phyloP scores from a whole-genome alignment of 2,888 invertebrate species.

The Ferrisia virgata region DNA sequence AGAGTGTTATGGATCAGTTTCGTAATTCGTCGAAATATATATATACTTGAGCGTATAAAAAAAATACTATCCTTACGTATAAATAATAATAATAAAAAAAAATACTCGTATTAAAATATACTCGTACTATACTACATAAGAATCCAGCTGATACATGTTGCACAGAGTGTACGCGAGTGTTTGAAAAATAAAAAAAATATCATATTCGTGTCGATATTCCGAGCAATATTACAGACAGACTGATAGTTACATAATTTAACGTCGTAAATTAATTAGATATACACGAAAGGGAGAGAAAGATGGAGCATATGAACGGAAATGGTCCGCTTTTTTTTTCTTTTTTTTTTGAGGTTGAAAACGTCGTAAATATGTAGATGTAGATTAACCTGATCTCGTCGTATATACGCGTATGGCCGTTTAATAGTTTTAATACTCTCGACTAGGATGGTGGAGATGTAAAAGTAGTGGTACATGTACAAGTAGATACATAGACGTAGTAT shows the following conservation, averaged over 20 bases:
- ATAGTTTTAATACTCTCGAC: not conserved
- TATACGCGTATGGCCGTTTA: not conserved
- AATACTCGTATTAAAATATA: not conserved
- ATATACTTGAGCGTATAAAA: not conserved
- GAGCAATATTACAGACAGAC: not conserved
- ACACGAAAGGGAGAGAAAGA: not conserved
- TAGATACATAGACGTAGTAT: no score
- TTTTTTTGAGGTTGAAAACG: not conserved
- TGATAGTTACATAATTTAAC: not conserved
- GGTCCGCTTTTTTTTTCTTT: not conserved
- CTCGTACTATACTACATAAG: not conserved
- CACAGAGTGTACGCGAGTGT: not conserved
- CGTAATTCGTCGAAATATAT: not conserved
- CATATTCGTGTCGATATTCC: not conserved
- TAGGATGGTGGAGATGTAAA: not conserved
- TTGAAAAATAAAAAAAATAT: not conserved
- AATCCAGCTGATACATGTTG: not conserved
- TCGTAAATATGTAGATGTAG: not conserved
- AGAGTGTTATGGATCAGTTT: not conserved
- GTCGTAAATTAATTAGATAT: not conserved
- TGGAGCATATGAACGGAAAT: not conserved
- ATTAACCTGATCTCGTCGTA: not conserved
- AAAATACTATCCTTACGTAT: not conserved
- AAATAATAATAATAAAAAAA: not conserved
- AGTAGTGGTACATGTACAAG: no score